A percentile compares a stretch with the other conserved stretches of the same genome.
phyloP scores from a whole-genome alignment of 2,113 vertebrate genomes.

The Todiramphus chloris region DNA sequence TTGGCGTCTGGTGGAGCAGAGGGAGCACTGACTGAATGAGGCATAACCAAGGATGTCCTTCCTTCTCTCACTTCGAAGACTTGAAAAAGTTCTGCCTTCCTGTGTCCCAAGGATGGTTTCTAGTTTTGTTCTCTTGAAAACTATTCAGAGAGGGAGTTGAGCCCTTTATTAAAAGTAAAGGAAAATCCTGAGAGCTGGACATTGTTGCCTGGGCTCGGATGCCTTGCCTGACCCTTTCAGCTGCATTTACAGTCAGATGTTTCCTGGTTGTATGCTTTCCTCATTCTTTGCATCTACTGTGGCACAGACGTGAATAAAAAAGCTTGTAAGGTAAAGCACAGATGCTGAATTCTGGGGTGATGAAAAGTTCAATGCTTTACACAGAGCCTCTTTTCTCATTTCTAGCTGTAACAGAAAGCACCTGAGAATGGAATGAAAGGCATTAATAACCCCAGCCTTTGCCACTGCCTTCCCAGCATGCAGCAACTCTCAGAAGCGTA shows the following conservation, averaged over 20 bases:
- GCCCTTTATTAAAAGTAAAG: neutral
- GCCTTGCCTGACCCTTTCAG: neutral
- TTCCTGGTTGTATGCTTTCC: neutral
- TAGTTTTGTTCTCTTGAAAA: neutral
- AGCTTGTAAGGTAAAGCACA: neutral
- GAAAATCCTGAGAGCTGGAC: neutral
- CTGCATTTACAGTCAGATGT: neutral
- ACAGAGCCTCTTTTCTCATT: neutral
- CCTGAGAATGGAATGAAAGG: conserved; percentile 58
- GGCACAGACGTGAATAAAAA: neutral
- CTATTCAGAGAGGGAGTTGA: neutral
- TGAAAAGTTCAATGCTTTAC: neutral
- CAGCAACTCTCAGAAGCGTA: neutral
- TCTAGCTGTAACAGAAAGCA: conserved; percentile 40
- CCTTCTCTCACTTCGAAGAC: neutral
- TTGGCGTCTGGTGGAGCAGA: neutral
- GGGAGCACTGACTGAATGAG: neutral
- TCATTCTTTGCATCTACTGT: neutral
- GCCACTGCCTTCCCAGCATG: conserved; percentile 2
- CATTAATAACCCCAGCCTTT: conserved; percentile 8
- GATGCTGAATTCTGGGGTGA: neutral
- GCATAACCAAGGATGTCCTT: neutral
- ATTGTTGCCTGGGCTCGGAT: neutral
- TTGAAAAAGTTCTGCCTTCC: neutral
- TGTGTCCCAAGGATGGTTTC: neutral